Conservation (phyloP, 2,113 vertebrate genomes). For the Pterocles burchelli region DNA sequence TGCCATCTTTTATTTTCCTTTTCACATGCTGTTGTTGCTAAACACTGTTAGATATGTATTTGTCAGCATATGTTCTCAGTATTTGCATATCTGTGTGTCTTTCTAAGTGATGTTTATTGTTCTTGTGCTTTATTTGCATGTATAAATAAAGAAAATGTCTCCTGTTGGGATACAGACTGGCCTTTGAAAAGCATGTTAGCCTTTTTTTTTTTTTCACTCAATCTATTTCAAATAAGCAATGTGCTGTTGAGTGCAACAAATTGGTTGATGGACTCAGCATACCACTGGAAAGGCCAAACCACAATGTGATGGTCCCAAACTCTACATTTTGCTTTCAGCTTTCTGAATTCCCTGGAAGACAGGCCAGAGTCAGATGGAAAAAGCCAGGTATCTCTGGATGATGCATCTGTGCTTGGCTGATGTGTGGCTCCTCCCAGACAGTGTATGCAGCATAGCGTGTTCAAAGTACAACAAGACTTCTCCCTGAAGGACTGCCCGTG, state of each 20-base stretch:
- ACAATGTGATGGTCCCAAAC: neutral
- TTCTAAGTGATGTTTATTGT: neutral
- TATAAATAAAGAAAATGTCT: neutral
- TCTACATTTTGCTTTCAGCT: neutral
- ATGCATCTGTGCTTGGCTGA: neutral
- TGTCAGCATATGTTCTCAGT: neutral
- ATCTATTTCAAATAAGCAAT: neutral
- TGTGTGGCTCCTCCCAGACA: neutral
- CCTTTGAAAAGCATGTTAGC: neutral
- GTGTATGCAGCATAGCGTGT: neutral
- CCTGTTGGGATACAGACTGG: neutral
- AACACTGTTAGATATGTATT: neutral
- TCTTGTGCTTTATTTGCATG: neutral
- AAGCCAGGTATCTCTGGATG: rapidly evolving
- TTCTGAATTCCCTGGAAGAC: neutral
- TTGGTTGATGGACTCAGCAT: neutral
- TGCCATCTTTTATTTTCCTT: neutral
- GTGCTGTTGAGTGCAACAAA: neutral
- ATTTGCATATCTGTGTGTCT: neutral
- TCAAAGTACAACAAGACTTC: neutral
- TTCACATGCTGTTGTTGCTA: neutral
- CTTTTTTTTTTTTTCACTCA: neutral
- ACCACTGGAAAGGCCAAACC: neutral
- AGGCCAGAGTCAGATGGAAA: neutral
- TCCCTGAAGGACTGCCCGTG: neutral